Evolutionary conservation across 2,888 invertebrate species (phyloP), one percentile per base, ranked within the genome.

Genomic region (Mantis religiosa): DNA sequence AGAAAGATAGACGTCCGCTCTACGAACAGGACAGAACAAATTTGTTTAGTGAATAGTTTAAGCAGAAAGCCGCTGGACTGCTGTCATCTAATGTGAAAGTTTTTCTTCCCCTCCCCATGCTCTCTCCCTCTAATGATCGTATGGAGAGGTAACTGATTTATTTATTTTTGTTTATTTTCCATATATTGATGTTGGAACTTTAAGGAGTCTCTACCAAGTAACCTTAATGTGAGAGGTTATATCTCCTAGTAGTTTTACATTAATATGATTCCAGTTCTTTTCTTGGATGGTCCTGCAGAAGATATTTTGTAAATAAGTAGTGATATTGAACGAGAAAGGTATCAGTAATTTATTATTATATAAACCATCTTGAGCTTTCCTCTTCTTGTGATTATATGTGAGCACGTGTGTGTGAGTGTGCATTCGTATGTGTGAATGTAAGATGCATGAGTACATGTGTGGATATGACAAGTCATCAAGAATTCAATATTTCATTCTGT

Each of bases 291-390:
- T 88, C 85, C n/a, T 87, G 71, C 54, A 71, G 34, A 85, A 47
- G n/a, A 34, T 84, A 88, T 81, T 88, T 88, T 88, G 88, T 88
- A 88, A 88, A 88, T 88, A 88, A 28, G 71, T 84, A 84, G 88
- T 85, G 27, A 85, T 34, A 47, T 34, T 41, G 28, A 83, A 85
- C 15, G 20, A 34, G 41, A 30, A 85, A 85, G 34, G 47, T 34
- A 85, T 71, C 84, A 84, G 88, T 84, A 83, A 88, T 87, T 87
- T 87, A 87, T 87, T 87, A 87, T 83, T 87, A 87, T 47, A 87
- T 71, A 71, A 71, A 28, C 27, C 54, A 54, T 86, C 47, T 87
- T 30, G 41, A 87, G 83, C 83, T 47, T 85, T 34, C 27, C 82
- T 34, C 87, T 87, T 82, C 87, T 83, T 82, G 41, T 87, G 83